Conservation (phyloP, 2,797 vertebrate species). For the Fundulus diaphanus region DNA sequence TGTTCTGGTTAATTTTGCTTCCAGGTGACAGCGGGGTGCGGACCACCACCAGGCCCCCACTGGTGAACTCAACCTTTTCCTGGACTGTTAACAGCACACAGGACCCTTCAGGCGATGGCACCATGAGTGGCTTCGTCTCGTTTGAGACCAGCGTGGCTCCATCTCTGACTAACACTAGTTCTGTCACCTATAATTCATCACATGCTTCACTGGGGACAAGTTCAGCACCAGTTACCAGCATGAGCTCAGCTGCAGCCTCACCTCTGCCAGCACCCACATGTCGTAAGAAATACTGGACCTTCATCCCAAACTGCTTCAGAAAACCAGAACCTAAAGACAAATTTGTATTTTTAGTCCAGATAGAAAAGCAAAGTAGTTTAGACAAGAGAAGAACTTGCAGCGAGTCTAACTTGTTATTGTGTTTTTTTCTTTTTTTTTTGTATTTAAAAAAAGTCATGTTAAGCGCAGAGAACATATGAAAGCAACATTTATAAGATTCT, state of each 20-base stretch:
- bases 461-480: too few relatives aligned
- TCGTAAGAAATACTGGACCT: conserved; percentile 46
- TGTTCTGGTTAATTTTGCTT: conserved; percentile 4
- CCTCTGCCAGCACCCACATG: conserved; percentile 39
- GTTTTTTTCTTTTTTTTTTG: too few relatives aligned
- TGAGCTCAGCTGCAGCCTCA: conserved; percentile 16
- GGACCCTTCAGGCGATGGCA: conserved; percentile 9
- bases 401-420: too few relatives aligned
- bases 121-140: conserved; percentile 7
- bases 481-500: too few relatives aligned
- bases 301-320: neutral
- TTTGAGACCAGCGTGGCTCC: conserved; percentile 30
- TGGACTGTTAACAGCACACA: conserved; percentile 21
- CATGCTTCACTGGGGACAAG: conserved; percentile 14
- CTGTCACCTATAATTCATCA: conserved; percentile 33
- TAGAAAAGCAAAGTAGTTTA: too few relatives aligned
- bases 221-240: conserved; percentile 22
- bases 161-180: conserved; percentile 31
- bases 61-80: conserved; percentile 14
- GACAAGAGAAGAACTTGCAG: neutral
- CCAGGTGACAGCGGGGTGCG: conserved; percentile 14
- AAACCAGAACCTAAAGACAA: neutral
- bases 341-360: neutral
- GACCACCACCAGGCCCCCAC: neutral
- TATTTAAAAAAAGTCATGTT: too few relatives aligned